Evolutionary conservation across 2,797 vertebrate genomes (phyloP).

Genomic region (Myiotriccus ornatus): DNA sequence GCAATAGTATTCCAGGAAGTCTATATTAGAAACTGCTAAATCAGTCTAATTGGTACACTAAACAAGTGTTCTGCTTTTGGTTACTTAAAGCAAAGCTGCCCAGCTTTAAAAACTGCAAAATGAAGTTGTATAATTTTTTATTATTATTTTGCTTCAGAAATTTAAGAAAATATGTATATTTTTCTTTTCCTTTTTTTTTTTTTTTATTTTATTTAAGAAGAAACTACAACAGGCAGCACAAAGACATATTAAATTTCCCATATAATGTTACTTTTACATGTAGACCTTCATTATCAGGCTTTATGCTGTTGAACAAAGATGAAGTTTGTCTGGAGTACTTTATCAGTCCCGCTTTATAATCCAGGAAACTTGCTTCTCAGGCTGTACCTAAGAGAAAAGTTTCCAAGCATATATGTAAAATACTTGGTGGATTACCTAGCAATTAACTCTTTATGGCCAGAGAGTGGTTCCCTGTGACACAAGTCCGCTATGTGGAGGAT

Average conservation of each 20-base stretch:
- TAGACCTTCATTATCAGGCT: background rate
- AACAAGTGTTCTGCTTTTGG: background rate
- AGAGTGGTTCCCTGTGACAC: background rate
- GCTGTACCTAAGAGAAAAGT: background rate
- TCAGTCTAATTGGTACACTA: background rate
- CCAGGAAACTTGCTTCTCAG: background rate
- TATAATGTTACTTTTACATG: background rate
- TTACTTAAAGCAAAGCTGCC: background rate
- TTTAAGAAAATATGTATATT: background rate
- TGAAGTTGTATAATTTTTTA: background rate
- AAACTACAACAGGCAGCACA: background rate
- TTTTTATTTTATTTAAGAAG: too few species aligned
- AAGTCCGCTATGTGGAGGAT: background rate
- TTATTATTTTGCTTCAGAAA: background rate
- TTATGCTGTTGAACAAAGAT: background rate
- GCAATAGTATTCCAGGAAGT: background rate
- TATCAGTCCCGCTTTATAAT: background rate
- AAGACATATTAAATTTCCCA: background rate
- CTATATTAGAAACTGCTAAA: background rate
- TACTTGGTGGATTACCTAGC: background rate
- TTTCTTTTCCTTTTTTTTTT: too few species aligned
- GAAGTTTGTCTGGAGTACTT: background rate
- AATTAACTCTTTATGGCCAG: background rate
- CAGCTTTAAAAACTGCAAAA: background rate
- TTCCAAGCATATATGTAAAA: background rate